These are phyloP conservation scores for Colletes gigas DNA, from an alignment of 1,140 invertebrate genomes.

Conservation along the genomic window DNA sequence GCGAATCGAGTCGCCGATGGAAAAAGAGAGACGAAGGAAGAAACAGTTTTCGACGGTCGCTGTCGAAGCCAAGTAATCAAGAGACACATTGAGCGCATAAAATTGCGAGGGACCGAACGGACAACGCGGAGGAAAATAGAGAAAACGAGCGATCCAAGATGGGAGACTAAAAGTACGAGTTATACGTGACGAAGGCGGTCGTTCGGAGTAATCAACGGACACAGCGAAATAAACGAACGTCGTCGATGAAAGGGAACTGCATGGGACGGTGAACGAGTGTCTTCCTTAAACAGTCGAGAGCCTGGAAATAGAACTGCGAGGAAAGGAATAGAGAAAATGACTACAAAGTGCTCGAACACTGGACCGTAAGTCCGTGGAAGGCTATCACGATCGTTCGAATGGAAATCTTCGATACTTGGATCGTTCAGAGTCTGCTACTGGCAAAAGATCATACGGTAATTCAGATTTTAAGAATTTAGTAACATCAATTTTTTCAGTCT, in stretches of 20 bases:
- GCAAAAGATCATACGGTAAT: no score
- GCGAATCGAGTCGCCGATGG: not conserved
- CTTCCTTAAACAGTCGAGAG: not conserved
- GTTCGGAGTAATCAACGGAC: conserved; percentile 35
- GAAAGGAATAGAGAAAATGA: no score
- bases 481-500: no score
- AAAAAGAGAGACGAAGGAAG: not conserved
- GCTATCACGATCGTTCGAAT: no score
- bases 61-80: conserved; percentile 26
- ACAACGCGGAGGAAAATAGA: not conserved
- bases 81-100: conserved; percentile 15
- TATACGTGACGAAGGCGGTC: conserved; percentile 32
- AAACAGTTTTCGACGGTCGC: not conserved
- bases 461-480: no score
- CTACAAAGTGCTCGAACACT: not conserved
- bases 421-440: no score
- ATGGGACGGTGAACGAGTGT: not conserved
- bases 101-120: not conserved
- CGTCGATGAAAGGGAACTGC: conserved; percentile 16
- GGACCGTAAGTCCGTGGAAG: not conserved
- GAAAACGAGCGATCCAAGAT: not conserved
- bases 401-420: no score
- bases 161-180: not conserved
- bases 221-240: conserved; percentile 29
- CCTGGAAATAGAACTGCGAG: not conserved